These are phyloP conservation scores for Cenopis cana DNA, from an alignment of 2,888 invertebrate species.

Conservation along the genomic window DNA sequence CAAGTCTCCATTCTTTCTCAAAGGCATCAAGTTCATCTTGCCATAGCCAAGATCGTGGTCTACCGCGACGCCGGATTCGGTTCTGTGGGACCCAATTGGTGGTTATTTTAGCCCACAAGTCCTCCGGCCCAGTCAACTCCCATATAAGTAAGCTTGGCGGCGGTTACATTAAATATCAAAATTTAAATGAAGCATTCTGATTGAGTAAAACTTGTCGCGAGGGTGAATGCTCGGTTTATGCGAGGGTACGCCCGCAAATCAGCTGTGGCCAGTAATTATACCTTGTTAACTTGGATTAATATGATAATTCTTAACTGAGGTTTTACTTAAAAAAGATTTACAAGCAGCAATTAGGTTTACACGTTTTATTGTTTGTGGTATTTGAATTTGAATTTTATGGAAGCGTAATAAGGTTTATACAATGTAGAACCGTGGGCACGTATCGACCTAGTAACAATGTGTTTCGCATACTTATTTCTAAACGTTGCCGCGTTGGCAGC, in stretches of 20 bases:
- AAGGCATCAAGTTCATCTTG: no score
- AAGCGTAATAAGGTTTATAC: neutral
- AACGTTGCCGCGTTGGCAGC: no score
- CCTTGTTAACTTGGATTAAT: slow-evolving; percentile 30
- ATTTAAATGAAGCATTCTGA: neutral
- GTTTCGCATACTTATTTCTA: no score
- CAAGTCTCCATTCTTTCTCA: no score
- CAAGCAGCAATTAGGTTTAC: neutral
- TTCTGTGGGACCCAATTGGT: no score
- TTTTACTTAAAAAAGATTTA: neutral
- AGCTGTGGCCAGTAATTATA: slow-evolving; percentile 20
- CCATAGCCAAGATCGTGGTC: no score
- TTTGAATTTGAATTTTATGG: neutral
- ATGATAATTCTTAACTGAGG: slow-evolving; percentile 12
- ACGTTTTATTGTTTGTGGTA: neutral
- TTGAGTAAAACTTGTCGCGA: neutral
- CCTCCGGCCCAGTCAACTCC: no score
- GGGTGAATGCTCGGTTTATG: slow-evolving; percentile 13
- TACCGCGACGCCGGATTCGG: no score
- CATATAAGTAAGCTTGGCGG: no score
- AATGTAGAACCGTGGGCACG: neutral
- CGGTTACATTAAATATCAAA: no score
- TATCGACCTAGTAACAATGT: no score
- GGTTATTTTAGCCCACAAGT: no score
- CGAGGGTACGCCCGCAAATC: slow-evolving; percentile 18